Conservation (phyloP, 2,797 vertebrate genomes). For the Oreochromis mossambicus region DNA sequence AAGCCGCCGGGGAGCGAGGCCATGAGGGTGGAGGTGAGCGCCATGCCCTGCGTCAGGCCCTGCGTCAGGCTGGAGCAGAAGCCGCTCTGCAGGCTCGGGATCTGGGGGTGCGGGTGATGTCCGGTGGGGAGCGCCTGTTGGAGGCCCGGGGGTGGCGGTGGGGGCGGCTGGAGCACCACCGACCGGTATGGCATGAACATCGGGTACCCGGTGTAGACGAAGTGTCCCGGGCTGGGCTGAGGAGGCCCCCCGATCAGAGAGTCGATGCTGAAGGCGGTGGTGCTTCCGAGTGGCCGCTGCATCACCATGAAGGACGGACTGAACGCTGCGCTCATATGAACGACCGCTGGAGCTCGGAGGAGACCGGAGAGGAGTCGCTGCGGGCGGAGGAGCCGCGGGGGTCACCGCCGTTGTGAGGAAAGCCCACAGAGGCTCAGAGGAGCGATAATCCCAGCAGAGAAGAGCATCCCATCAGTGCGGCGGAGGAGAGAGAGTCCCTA, state of each 20-base stretch:
- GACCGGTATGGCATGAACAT: constrained; percentile 98
- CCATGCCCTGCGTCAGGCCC: constrained; percentile 90
- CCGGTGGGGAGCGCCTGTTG: constrained; percentile 78
- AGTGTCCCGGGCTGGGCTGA: constrained; percentile 88
- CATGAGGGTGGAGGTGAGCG: constrained; percentile 93
- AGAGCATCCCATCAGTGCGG: constrained; percentile 30
- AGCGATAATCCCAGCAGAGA: constrained; percentile 22
- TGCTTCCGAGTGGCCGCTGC: constrained; percentile 94
- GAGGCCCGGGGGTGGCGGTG: constrained; percentile 82
- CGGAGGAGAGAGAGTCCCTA: not conserved
- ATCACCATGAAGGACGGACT: constrained; percentile 90
- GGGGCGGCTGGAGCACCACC: constrained; percentile 90
- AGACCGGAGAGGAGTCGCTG: not conserved
- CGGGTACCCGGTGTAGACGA: constrained; percentile 93
- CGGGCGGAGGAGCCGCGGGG: not conserved
- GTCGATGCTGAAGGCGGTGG: constrained; percentile 96
- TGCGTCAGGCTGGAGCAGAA: constrained; percentile 93
- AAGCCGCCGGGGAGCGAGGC: constrained; percentile 89
- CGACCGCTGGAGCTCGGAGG: constrained; percentile 24
- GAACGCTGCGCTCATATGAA: constrained; percentile 88
- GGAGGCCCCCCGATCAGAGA: constrained; percentile 92
- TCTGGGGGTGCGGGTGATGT: constrained; percentile 81
- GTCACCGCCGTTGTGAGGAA: not conserved
- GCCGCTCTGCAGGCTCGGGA: constrained; percentile 83
- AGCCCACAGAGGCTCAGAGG: not conserved